phyloP scores from a whole-genome alignment of 2,797 vertebrate genomes.

The Lerista edwardsae region DNA sequence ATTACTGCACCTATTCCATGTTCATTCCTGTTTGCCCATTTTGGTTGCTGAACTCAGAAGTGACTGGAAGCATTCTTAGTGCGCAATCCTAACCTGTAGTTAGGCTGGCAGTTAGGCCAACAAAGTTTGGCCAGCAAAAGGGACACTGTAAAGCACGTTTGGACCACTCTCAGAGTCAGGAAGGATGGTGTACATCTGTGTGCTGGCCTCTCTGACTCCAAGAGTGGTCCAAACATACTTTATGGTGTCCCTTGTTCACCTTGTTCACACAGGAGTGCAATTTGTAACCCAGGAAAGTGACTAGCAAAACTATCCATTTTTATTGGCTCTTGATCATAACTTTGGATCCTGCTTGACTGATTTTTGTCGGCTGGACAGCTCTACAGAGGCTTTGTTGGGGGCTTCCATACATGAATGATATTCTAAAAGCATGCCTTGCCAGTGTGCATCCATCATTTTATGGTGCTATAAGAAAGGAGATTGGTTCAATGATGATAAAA shows the following conservation, averaged over 20 bases:
- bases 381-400: neutral
- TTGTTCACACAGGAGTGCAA: neutral
- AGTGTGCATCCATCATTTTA: neutral
- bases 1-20: neutral
- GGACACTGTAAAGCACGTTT: no score
- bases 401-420: neutral
- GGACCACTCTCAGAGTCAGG: no score
- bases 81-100: no score
- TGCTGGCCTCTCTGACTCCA: no score
- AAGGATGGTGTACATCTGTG: no score
- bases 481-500: neutral
- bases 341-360: conserved; percentile 3
- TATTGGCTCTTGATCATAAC: neutral
- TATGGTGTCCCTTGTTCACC: no score
- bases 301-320: neutral
- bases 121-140: no score
- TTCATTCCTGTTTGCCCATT: no score
- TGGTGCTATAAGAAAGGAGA: conserved; percentile 3
- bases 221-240: no score
- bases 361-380: neutral
- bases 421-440: neutral
- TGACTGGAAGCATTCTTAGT: neutral
- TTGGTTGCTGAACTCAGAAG: no score
- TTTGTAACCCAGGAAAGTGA: neutral
- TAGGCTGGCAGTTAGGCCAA: no score